Base-by-base conservation (phyloP, 2,797 vertebrate genomes). In the Darevskia mixta region DNA sequence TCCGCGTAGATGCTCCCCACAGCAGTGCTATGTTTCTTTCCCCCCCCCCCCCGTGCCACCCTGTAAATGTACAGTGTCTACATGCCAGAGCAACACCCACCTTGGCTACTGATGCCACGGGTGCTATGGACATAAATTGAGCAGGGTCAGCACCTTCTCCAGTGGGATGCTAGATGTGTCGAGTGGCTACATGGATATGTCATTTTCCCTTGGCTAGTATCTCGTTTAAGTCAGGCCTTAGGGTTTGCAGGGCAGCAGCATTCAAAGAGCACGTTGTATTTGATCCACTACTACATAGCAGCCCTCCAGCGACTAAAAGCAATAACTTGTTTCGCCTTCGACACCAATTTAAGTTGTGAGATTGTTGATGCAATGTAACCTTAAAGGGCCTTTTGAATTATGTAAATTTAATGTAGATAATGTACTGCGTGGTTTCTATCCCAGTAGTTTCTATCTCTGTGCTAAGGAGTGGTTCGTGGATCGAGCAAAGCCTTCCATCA, bases 261-360 rank as follows among this genome's bases (percentile, higher is more conserved):
- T 64, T 45, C 18, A 86, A 82, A 71, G 8, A 43, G 49, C 35
- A 27, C 67, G 8, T 43, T 38, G 27, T 29, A 71, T n/a, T 78
- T 35, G 1, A 18, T 66, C 35, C 61, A 32, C 18, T 6, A 3
- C 43, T 67, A 20, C 29, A 67, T 35, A 67, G 64, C 29, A 55
- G 64, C 29, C 41, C 45, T 71, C 20, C 23, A 58, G 43, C 43
- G n/a, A 43, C 64, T 43, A 77, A 86, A 71, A 87, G 72, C 80
- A 86, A 83, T 87, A 55, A 81, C 79, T 69, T 89, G 45, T 29
- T 81, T 73, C 43, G 38, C 35, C 38, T 38, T 71, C 35, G 43
- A 41, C 49, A 27, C 27, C 27, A 41, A 6, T 72, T 20, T 32
- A 49, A 78, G 41, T 32, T 73, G 55, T 61, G 78, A 66, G 66